Percentiles rank a stretch among this genome's conserved stretches.
Evolutionary conservation across 2,888 invertebrate species (phyloP).

Genomic region (Autographa gamma): DNA sequence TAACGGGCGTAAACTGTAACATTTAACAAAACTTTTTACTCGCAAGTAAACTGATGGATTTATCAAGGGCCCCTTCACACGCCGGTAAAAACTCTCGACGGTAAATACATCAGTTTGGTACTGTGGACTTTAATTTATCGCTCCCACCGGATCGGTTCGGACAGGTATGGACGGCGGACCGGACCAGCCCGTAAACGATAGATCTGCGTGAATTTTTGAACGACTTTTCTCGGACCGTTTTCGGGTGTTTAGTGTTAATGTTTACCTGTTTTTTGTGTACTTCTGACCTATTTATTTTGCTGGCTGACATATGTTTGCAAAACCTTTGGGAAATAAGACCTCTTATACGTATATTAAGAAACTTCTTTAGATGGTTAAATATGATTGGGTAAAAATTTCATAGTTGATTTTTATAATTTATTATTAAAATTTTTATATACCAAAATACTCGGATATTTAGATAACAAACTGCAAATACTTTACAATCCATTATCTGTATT

Average conservation of each 20-base stretch:
- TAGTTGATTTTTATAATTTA: too few species aligned
- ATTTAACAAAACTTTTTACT: conserved; percentile 53
- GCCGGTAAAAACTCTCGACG: conserved; percentile 66
- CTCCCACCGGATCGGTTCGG: conserved; percentile 61
- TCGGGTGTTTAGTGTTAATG: conserved; percentile 28
- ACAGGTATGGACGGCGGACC: conserved; percentile 60
- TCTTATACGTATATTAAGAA: too few species aligned
- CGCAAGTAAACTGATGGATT: conserved; percentile 61
- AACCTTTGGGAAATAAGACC: too few species aligned
- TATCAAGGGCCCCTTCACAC: conserved; percentile 70
- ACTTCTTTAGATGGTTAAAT: too few species aligned
- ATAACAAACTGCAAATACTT: conserved; percentile 20
- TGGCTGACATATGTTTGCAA: too few species aligned
- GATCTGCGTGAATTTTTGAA: conserved; percentile 56
- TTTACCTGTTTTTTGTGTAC: not conserved
- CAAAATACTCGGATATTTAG: conserved; percentile 18
- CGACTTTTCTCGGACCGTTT: conserved; percentile 24
- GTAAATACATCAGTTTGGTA: conserved; percentile 65
- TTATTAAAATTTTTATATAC: too few species aligned
- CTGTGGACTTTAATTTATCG: conserved; percentile 66
- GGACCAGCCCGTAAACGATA: conserved; percentile 50
- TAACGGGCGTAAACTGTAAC: conserved; percentile 37
- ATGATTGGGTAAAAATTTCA: too few species aligned
- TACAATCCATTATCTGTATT: conserved; percentile 24
- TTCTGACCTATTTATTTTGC: conserved; percentile 3